Evolutionary conservation across 2,888 invertebrate species (phyloP).

Genomic region (Napeogenes inachia): DNA sequence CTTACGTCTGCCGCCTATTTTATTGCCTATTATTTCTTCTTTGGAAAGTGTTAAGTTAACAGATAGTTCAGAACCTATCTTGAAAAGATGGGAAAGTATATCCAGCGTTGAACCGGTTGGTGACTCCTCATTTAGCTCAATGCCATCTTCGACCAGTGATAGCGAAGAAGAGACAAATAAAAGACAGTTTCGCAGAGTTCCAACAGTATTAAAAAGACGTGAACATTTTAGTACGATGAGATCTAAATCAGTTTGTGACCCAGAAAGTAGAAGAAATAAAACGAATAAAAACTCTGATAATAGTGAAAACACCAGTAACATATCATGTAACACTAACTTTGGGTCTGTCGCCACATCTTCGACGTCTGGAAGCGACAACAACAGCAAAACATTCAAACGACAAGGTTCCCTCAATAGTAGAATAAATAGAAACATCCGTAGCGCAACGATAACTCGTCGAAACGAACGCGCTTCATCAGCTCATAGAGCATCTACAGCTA

Average conservation of each 20-base stretch:
- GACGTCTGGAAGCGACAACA: constrained; percentile 69
- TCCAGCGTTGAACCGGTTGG: constrained; percentile 84
- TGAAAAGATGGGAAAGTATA: constrained; percentile 79
- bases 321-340: constrained; percentile 63
- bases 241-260: constrained; percentile 72
- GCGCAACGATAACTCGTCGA: constrained; percentile 68
- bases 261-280: constrained; percentile 59
- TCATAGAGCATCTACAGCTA: constrained; percentile 80
- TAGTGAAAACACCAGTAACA: constrained; percentile 65
- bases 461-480: constrained; percentile 69
- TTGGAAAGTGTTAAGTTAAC: constrained; percentile 73
- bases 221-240: constrained; percentile 64
- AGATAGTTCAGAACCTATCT: constrained; percentile 58
- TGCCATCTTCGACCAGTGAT: constrained; percentile 72
- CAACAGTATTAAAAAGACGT: constrained; percentile 61
- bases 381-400: constrained; percentile 56
- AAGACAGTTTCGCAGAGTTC: constrained; percentile 55
- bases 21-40: constrained; percentile 82
- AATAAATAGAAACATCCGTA: constrained; percentile 65
- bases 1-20: constrained; percentile 82
- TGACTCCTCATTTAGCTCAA: constrained; percentile 81
- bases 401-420: constrained; percentile 63
- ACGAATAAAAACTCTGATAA: constrained; percentile 58
- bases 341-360: constrained; percentile 68
- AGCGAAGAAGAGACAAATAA: constrained; percentile 67